Conservation (phyloP, 2,797 vertebrate species). For the Betta splendens region DNA sequence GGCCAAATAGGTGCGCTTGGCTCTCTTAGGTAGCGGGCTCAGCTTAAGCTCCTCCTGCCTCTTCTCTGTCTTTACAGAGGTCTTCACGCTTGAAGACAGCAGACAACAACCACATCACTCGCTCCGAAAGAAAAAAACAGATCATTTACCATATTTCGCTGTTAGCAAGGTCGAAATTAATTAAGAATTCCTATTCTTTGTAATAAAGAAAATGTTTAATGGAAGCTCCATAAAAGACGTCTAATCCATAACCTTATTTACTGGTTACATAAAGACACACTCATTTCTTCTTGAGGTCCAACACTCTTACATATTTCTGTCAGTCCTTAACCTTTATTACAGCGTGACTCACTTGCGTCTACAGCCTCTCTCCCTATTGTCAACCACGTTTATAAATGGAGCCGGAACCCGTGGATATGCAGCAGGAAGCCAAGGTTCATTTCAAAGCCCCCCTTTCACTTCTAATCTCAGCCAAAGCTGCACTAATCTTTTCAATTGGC, state of each 20-base stretch:
- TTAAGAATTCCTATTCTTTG: background rate
- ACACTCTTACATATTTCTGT: conserved; percentile 45
- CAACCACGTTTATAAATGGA: conserved; percentile 55
- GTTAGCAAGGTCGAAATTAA: too few species aligned
- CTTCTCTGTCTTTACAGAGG: conserved; percentile 77
- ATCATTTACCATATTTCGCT: too few species aligned
- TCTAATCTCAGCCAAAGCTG: conserved; percentile 44
- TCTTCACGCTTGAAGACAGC: conserved; percentile 77
- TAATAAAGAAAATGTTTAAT: background rate
- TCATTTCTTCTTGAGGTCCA: conserved; percentile 10
- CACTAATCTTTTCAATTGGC: conserved; percentile 14
- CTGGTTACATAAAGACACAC: conserved; percentile 34
- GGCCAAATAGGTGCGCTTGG: conserved; percentile 84
- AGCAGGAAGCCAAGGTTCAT: conserved; percentile 19
- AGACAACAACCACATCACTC: conserved; percentile 30
- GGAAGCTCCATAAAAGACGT: background rate
- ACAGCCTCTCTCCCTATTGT: conserved; percentile 43
- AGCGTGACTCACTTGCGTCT: conserved; percentile 38
- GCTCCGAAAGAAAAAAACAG: too few species aligned
- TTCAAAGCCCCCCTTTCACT: conserved; percentile 43
- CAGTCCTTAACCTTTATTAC: conserved; percentile 40
- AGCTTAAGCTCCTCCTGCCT: conserved; percentile 83
- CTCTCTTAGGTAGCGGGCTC: conserved; percentile 87
- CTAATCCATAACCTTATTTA: too few species aligned
- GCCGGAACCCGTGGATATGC: conserved; percentile 22